phyloP scores from a whole-genome alignment of 2,113 vertebrate genomes.

The Campylomormyrus numenius region DNA sequence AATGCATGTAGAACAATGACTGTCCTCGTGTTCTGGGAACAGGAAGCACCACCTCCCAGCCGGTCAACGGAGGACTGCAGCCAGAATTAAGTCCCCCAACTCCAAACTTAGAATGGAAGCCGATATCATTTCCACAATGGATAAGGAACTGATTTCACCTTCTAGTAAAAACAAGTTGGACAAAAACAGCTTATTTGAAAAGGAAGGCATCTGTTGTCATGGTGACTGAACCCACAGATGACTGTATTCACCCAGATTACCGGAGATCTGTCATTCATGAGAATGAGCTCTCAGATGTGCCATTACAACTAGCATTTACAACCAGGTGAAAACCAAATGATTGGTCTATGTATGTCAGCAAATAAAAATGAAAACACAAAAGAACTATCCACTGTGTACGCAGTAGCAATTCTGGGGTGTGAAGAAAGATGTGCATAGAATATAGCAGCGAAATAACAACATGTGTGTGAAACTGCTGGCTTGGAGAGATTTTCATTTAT shows the following conservation, averaged over 20 bases:
- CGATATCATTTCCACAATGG: conserved; percentile 7
- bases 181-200: conserved; percentile 33
- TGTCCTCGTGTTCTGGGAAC: background rate
- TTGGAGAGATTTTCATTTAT: conserved; percentile 4
- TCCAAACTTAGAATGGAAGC: conserved; percentile 3
- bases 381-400: background rate
- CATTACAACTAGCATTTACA: conserved; percentile 14
- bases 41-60: background rate
- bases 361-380: conserved; percentile 7
- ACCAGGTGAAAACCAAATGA: background rate
- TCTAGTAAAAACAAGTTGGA: conserved; percentile 31
- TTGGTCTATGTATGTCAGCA: background rate
- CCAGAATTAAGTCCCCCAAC: background rate
- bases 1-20: background rate
- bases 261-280: conserved; percentile 32
- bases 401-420: background rate
- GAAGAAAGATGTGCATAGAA: background rate
- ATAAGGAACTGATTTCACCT: conserved; percentile 14
- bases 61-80: background rate
- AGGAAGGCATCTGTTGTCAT: conserved; percentile 41
- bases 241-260: conserved; percentile 32
- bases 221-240: conserved; percentile 40
- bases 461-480: background rate
- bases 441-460: background rate
- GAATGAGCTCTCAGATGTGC: conserved; percentile 29